Evolutionary conservation across 2,113 vertebrate genomes (phyloP).

Genomic region (Hemiprocne comata): DNA sequence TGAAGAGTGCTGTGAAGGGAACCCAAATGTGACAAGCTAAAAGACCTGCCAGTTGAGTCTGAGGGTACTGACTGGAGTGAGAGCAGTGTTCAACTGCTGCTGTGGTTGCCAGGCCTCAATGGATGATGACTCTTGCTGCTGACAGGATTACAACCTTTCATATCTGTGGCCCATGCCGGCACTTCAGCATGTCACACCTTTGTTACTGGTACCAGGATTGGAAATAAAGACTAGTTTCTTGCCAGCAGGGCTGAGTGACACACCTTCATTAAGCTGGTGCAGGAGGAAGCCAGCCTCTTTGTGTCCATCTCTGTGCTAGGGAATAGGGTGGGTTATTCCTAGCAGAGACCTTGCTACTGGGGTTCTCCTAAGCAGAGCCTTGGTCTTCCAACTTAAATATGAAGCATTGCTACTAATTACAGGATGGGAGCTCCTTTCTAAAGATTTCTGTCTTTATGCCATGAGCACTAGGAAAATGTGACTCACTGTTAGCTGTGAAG

Average conservation of each 20-base stretch:
- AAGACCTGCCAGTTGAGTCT: fast-evolving
- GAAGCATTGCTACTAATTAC: not conserved
- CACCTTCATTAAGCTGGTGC: not conserved
- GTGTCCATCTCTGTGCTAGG: fast-evolving
- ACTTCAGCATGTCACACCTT: not conserved
- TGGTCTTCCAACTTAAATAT: not conserved
- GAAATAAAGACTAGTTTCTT: not conserved
- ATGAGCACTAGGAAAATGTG: not conserved
- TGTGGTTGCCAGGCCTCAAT: not conserved
- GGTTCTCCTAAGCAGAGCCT: not conserved
- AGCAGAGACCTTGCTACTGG: not conserved
- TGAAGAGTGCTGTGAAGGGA: not conserved
- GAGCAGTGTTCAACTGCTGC: not conserved
- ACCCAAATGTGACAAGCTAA: fast-evolving
- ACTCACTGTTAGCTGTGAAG: not conserved
- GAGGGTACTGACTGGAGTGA: not conserved
- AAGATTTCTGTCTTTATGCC: not conserved
- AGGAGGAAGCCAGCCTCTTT: not conserved
- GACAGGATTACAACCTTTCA: not conserved
- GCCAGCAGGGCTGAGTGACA: not conserved
- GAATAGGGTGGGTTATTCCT: not conserved
- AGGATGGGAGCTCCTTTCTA: not conserved
- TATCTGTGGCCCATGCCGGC: not conserved
- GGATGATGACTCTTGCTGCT: not conserved
- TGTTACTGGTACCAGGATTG: not conserved